Evolutionary conservation across 2,888 invertebrate species (phyloP).

Genomic region (Pogonocherus hispidulus): DNA sequence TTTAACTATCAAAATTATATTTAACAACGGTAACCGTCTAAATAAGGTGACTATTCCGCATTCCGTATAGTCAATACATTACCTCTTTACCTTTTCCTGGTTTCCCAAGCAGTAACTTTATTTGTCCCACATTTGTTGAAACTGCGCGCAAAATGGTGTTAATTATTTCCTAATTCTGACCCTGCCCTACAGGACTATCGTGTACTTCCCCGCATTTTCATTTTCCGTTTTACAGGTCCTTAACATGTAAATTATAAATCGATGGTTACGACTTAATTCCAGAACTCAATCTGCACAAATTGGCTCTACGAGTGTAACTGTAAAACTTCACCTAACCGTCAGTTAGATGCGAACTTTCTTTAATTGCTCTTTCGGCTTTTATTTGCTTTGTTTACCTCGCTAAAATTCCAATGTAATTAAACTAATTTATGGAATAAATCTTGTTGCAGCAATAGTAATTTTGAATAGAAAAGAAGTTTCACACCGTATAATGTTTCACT

Average conservation of each 20-base stretch:
- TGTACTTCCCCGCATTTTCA: slow-evolving; percentile 23
- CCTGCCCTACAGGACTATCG: neutral
- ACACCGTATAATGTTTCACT: too few relatives aligned
- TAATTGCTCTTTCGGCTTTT: slow-evolving; percentile 35
- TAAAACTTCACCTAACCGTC: slow-evolving; percentile 31
- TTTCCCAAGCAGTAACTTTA: neutral
- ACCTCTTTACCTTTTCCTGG: neutral
- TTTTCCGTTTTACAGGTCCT: slow-evolving; percentile 33
- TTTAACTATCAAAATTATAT: too few relatives aligned
- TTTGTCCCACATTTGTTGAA: neutral
- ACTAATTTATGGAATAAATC: slow-evolving; percentile 3
- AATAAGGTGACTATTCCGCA: too few relatives aligned
- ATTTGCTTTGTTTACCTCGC: slow-evolving; percentile 34
- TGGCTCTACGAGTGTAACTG: slow-evolving; percentile 34
- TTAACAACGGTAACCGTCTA: too few relatives aligned
- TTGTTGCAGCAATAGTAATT: neutral
- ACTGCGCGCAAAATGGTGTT: neutral
- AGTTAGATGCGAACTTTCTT: slow-evolving; percentile 30
- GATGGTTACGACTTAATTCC: slow-evolving; percentile 37
- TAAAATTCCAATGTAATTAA: slow-evolving; percentile 17
- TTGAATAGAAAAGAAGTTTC: too few relatives aligned
- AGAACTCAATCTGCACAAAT: slow-evolving; percentile 40
- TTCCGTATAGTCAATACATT: neutral
- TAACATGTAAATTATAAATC: slow-evolving; percentile 40
- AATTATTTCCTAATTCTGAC: slow-evolving; percentile 23